A percentile compares a stretch with the other conserved stretches of the same genome.
phyloP scores from a whole-genome alignment of 2,113 vertebrate species.

The Andinoacara biseriatus region DNA sequence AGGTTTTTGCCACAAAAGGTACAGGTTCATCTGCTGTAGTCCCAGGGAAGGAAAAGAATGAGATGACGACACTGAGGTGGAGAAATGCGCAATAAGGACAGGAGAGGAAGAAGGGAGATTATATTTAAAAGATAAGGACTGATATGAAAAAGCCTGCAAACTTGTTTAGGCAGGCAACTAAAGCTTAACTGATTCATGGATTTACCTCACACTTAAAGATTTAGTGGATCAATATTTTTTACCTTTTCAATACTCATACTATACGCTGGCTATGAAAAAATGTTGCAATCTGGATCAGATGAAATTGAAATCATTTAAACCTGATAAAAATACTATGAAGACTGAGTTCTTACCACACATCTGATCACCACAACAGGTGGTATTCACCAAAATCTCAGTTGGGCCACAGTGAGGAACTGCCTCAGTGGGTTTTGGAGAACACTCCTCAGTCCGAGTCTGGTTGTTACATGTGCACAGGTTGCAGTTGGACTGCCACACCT shows the following conservation, averaged over 20 bases:
- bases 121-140: no score
- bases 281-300: not conserved
- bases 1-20: no score
- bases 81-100: no score
- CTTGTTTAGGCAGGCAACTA: not conserved
- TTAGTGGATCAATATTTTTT: not conserved
- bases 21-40: no score
- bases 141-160: not conserved
- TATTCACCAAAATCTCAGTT: conserved; percentile 18
- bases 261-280: not conserved
- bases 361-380: conserved; percentile 57
- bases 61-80: no score
- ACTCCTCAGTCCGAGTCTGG: conserved; percentile 64
- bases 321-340: not conserved
- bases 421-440: conserved; percentile 4
- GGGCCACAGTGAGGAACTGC: conserved; percentile 26
- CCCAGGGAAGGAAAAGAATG: no score
- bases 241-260: not conserved
- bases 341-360: conserved; percentile 65
- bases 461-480: conserved; percentile 70
- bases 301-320: not conserved
- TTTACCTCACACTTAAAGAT: no score
- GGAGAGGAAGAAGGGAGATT: no score
- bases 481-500: conserved; percentile 73
- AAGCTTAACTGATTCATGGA: not conserved